Evolutionary conservation across 2,113 vertebrate genomes (phyloP), one percentile per base, ranked within the genome.

Genomic region (Phylloscopus trochiloides): DNA sequence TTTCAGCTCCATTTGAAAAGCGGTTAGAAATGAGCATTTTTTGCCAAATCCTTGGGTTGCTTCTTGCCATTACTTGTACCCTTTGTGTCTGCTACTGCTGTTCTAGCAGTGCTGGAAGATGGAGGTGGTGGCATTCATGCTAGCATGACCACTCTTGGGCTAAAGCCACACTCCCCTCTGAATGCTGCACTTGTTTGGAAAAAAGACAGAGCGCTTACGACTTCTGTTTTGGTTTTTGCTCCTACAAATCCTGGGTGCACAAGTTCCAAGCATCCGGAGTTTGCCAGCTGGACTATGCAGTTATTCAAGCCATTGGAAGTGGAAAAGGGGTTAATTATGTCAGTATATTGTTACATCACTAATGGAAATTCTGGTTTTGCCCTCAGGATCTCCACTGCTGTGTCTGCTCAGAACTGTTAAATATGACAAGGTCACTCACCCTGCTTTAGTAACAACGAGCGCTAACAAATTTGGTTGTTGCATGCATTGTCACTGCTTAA

Each of bases 171-270:
- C 92, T 96, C 86, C 86, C 70, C 43, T 79, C 96, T 98, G 94
- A 98, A 97, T 97, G 97, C 96, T 92, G 96, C 98, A 97, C 97
- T 98, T 98, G 98, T 98, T 98, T 34, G 2, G 92, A 96, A 92
- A 90, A 0, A 26, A 96, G 61, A 95, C 91, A 97, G 94, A 96
- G 93, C 18, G 52, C 95, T 97, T 96, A 94, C 50, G 90, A 98
- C 97, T 97, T 97, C 94, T 96, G 96, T 95, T 97, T 97, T 72
- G 93, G 90, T 83, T 89, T 95, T 84, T 78, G 85, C 98, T 98
- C 97, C 96, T 96, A 98, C 96, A 97, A 98, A 97, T 43, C 90
- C 95, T 95, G 94, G 79, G 94, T 79, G 89, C 54, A 75, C 9
- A 71, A 92, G 88, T 96, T 97, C 88, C 77, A 96, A 96, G 79